Evolutionary conservation across 2,113 vertebrate species (phyloP).

Genomic region (Chaetodon trifascialis): DNA sequence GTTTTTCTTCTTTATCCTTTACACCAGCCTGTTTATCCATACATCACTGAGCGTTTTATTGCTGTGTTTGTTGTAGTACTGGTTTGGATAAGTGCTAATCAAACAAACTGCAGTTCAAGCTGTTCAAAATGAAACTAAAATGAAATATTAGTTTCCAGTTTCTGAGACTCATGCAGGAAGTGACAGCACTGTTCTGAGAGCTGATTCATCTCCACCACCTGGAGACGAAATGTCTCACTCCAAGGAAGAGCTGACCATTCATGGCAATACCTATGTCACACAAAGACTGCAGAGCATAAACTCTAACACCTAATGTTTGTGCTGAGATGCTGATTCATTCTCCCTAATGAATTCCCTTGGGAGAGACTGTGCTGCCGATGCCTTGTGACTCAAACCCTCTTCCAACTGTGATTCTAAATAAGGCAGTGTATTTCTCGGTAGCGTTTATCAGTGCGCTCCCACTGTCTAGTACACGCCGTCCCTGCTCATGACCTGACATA

Average conservation of each 20-base stretch:
- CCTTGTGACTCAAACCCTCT: slow-evolving; percentile 70
- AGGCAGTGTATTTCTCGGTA: slow-evolving; percentile 54
- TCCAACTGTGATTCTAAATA: slow-evolving; percentile 72
- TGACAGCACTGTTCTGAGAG: slow-evolving; percentile 32
- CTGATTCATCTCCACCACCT: slow-evolving; percentile 72
- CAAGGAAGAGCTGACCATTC: slow-evolving; percentile 69
- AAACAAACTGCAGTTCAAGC: too few relatives aligned
- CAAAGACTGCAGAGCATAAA: slow-evolving; percentile 45
- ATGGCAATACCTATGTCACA: slow-evolving; percentile 55
- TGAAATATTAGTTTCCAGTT: slow-evolving; percentile 3
- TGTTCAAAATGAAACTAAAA: neutral
- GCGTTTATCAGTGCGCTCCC: slow-evolving; percentile 45
- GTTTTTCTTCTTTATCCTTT: too few relatives aligned
- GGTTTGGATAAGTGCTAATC: too few relatives aligned
- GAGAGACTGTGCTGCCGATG: slow-evolving; percentile 36
- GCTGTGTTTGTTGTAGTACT: too few relatives aligned
- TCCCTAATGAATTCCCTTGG: slow-evolving; percentile 47
- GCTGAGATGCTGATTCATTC: slow-evolving; percentile 71
- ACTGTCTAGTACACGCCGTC: slow-evolving; percentile 55
- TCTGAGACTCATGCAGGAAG: slow-evolving; percentile 33
- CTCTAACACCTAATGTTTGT: slow-evolving; percentile 52
- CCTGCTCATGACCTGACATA: slow-evolving; percentile 40
- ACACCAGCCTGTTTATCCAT: too few relatives aligned
- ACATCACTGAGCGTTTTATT: too few relatives aligned
- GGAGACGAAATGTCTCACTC: slow-evolving; percentile 63